phyloP scores from a whole-genome alignment of 2,888 invertebrate genomes.

The Mimachlamys varia region DNA sequence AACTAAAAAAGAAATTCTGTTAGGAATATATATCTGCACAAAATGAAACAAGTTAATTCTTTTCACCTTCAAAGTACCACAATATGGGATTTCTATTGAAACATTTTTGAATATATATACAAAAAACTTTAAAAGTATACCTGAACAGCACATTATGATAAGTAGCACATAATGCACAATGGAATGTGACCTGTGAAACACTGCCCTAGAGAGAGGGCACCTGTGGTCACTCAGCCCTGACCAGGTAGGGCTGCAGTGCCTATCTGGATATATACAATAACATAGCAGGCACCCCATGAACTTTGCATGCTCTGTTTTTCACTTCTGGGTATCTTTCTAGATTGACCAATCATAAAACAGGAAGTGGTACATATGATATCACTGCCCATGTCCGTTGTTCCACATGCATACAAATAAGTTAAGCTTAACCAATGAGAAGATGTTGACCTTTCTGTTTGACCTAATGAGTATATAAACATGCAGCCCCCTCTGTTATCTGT shows the following conservation, averaged over 20 bases:
- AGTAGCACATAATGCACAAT: not conserved
- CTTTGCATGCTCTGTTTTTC: slow-evolving; percentile 13
- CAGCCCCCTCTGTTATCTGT: slow-evolving; percentile 24
- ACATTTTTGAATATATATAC: no score
- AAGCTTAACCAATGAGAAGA: not conserved
- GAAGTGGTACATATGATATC: not conserved
- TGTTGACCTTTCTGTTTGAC: not conserved
- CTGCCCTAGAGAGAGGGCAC: not conserved
- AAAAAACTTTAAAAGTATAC: no score
- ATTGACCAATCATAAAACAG: slow-evolving; percentile 12
- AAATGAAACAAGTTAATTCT: no score
- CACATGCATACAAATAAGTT: not conserved
- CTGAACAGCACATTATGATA: no score
- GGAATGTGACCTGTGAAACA: not conserved
- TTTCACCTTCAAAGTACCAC: no score
- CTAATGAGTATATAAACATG: slow-evolving; percentile 28
- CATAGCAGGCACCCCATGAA: slow-evolving; percentile 26
- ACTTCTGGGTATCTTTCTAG: not conserved
- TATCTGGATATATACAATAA: not conserved
- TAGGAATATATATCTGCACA: no score
- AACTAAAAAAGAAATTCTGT: no score
- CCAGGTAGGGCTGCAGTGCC: not conserved
- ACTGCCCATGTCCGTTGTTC: slow-evolving; percentile 5
- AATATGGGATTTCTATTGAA: no score
- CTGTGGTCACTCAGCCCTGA: not conserved